Conservation (phyloP, 1,140 invertebrate species). For the Chelonus insularis region DNA sequence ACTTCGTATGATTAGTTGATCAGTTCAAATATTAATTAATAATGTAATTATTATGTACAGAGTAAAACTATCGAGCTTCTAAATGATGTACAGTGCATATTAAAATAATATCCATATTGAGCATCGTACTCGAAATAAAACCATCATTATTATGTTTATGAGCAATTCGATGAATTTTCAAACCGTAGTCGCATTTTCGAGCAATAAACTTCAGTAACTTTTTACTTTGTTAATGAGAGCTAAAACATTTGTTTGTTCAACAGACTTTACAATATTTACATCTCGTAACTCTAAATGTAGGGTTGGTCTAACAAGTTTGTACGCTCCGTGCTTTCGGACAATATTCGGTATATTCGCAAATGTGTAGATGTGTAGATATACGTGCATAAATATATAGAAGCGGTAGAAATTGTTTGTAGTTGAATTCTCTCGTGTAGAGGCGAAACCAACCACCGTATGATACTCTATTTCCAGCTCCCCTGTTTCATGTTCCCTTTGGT, state of each 20-base stretch:
- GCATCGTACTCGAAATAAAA: no score
- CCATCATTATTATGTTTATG: no score
- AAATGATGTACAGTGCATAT: no score
- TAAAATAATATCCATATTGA: no score
- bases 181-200: no score
- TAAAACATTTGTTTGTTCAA: not conserved
- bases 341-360: no score
- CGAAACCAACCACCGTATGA: conserved; percentile 20
- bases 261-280: conserved; percentile 13
- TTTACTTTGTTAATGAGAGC: not conserved
- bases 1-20: no score
- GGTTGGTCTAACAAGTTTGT: not conserved
- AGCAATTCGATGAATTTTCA: no score
- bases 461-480: conserved; percentile 11
- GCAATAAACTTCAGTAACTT: conserved; percentile 8
- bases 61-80: no score
- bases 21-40: no score
- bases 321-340: no score
- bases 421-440: conserved; percentile 15
- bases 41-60: no score
- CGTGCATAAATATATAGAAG: not conserved
- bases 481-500: conserved; percentile 4
- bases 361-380: not conserved
- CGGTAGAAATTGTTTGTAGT: conserved; percentile 21
- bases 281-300: not conserved